A percentile compares a stretch with the other conserved stretches of the same genome.
phyloP scores from a whole-genome alignment of 1,140 invertebrate species.

The Myzus persicae region DNA sequence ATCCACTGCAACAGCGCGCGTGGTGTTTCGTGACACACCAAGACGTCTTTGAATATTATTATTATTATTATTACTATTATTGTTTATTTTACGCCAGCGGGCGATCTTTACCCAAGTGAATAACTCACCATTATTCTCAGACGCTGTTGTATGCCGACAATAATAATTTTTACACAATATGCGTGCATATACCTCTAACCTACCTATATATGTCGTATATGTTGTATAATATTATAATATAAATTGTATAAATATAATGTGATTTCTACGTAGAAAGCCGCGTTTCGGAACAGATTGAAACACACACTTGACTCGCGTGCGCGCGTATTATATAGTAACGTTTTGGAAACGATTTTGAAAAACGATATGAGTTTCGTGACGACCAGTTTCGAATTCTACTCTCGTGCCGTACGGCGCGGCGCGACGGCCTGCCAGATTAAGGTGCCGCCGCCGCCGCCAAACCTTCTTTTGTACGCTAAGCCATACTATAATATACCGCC shows the following conservation, averaged over 20 bases:
- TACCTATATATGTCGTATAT: background rate
- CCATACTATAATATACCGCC: background rate
- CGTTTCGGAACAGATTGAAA: conserved; percentile 20
- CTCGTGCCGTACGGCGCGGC: background rate
- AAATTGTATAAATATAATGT: background rate
- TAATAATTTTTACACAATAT: conserved; percentile 4
- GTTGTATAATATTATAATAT: background rate
- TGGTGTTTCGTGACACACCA: conserved; percentile 15
- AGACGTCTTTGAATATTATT: conserved; percentile 37
- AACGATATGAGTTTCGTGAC: conserved; percentile 33
- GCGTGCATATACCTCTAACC: background rate
- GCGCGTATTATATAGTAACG: background rate
- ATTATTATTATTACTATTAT: conserved; percentile 47
- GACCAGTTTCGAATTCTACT: conserved; percentile 39
- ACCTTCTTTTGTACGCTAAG: conserved; percentile 24
- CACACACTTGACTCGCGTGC: background rate
- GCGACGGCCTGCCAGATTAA: conserved; percentile 21
- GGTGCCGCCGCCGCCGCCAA: conserved; percentile 35
- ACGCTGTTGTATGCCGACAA: background rate
- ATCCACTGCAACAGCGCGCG: background rate
- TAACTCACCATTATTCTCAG: conserved; percentile 14
- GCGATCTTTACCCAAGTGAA: conserved; percentile 27
- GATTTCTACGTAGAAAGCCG: conserved; percentile 26
- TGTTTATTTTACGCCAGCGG: conserved; percentile 42
- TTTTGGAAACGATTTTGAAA: conserved; percentile 42